phyloP scores from a whole-genome alignment of 2,888 invertebrate species.

The Agrilus biguttatus region DNA sequence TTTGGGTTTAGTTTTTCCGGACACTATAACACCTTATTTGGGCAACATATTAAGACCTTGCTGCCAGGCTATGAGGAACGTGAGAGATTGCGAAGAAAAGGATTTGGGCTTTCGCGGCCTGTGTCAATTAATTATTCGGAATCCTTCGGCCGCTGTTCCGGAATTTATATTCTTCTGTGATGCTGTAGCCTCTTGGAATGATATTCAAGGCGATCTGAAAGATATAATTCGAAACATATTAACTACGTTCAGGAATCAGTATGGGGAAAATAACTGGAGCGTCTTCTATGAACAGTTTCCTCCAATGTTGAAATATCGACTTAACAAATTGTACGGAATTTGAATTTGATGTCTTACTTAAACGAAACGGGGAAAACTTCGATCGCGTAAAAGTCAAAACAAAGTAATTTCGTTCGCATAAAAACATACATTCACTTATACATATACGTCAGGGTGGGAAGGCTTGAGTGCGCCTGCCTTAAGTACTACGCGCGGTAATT shows the following conservation, averaged over 20 bases:
- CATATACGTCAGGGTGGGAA: conserved; percentile 20
- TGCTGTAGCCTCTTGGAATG: conserved; percentile 90
- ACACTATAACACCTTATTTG: conserved; percentile 96
- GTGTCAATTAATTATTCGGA: conserved; percentile 94
- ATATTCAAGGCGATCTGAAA: conserved; percentile 79
- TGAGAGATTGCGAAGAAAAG: conserved; percentile 98
- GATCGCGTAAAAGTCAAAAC: too few species aligned
- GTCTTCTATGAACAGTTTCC: conserved; percentile 95
- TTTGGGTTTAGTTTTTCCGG: conserved; percentile 98
- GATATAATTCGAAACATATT: conserved; percentile 88
- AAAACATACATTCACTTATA: conserved; percentile 1
- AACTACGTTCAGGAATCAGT: conserved; percentile 89
- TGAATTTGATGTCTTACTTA: conserved; percentile 12
- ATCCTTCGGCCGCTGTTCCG: conserved; percentile 87
- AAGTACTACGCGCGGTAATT: conserved; percentile 18
- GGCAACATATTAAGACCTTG: conserved; percentile 98
- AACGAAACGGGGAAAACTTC: too few species aligned
- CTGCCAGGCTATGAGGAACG: conserved; percentile 92
- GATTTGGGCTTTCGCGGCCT: conserved; percentile 97
- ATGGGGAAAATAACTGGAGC: conserved; percentile 93
- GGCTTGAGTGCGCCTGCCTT: conserved; percentile 28
- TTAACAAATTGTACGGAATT: conserved; percentile 60
- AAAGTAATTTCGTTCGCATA: too few species aligned
- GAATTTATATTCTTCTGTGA: conserved; percentile 99
- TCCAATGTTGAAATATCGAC: conserved; percentile 74